These are phyloP conservation scores for Megastigmus dorsalis DNA, from an alignment of 2,888 invertebrate species.

Conservation along the genomic window DNA sequence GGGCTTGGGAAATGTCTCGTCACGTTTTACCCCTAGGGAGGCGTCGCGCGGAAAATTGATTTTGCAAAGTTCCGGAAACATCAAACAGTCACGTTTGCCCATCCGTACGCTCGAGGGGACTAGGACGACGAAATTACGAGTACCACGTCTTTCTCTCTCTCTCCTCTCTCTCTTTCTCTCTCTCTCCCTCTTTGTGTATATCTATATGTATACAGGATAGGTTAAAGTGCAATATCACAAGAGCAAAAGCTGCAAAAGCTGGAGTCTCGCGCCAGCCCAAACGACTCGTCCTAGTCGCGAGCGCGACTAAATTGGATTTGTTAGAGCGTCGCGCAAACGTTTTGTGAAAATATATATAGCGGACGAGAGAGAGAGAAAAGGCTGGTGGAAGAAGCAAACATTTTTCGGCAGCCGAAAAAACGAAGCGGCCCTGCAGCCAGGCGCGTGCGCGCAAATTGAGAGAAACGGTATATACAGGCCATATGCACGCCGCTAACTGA, in stretches of 20 bases:
- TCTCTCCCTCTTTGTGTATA: too few relatives aligned
- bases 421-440: background rate
- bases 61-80: conserved; percentile 46
- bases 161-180: too few relatives aligned
- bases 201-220: background rate
- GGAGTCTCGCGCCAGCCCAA: too few relatives aligned
- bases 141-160: too few relatives aligned
- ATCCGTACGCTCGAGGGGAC: background rate
- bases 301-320: conserved; percentile 29
- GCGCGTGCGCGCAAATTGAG: background rate
- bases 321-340: background rate
- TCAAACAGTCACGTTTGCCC: conserved; percentile 22
- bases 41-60: conserved; percentile 40
- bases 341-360: background rate
- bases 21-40: conserved; percentile 3
- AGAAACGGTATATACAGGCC: background rate
- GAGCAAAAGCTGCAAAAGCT: background rate
- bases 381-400: background rate
- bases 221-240: too few relatives aligned
- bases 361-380: background rate
- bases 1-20: conserved; percentile 28
- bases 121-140: background rate
- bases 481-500: background rate
- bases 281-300: background rate
- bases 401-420: background rate